Base-by-base conservation (phyloP, 2,888 invertebrate species). In the Watsonalla binaria region DNA sequence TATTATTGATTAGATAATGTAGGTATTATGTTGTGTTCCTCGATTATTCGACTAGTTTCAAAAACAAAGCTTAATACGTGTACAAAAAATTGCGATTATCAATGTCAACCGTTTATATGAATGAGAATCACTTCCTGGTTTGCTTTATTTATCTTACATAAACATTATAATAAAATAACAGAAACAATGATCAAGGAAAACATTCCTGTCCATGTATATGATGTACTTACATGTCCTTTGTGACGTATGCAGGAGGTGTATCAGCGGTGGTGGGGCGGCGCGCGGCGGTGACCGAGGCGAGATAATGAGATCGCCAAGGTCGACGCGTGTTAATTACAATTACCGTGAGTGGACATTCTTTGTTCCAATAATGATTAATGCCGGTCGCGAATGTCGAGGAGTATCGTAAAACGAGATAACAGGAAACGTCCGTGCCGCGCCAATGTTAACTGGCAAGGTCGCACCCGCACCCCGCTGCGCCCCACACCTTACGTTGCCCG, bases 291-390 rank as follows among this genome's bases (percentile, higher is more conserved):
- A 77, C 78, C 78, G 81, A 77, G 79, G 79, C 77, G 76, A 79
- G 80, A 81, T 80, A 82, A 79, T 76, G 76, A 75, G 70, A 68
- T 66, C 67, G 61, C 58, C 78, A 80, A 78, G 82, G 82, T 63
- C 82, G 63, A 73, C 80, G 82, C 86, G 88, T 85, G 86, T 83
- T 90, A 88, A 90, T 90, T 89, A 86, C 84, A 83, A 89, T 87
- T 88, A 86, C 87, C 84, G 86, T 83, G 86, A 89, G 89, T 90
- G 90, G 88, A 87, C 89, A 89, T 85, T 90, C 90, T 90, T 90
- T 90, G 90, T 90, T 90, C 82, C 86, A 86, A 84, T 88, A 88
- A 82, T 87, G 87, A 90, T 86, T 84, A 90, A 88, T 84, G 84
- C 86, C 79, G 78, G 77, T 72, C 82, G 86, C 82, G 78, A 83